Evolutionary conservation across 2,113 vertebrate genomes (phyloP), one percentile per base, ranked within the genome.

Genomic region (Carlito syrichta): DNA sequence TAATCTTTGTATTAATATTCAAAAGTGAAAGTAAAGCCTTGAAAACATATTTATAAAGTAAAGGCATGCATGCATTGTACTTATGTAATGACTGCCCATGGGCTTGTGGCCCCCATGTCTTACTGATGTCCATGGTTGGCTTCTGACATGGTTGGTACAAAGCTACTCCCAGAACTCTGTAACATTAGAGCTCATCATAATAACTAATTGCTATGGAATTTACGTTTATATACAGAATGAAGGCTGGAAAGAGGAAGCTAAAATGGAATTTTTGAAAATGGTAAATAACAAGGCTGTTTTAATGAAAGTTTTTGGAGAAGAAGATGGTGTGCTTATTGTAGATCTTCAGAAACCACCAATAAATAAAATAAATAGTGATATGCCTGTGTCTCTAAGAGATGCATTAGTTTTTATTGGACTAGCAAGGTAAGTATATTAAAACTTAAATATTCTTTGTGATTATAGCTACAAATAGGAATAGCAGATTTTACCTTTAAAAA

Each of bases 401-500:
- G 98, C 99, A 16, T 98, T 99, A 27, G 98, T 99, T 93, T 99
- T 99, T 97, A 98, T 99, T 91, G 99, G 99, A 68, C 97, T 99
- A 83, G 99, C 99, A 98, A 99, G 99, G 99, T 99, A 98, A 11
- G 98, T 97, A 22, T 96, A 50, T 32, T 97, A 81, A 74, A 93
- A 58, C 32, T 86, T 86, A 68, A 91, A 27, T 96, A 48, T 86
- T 94, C 38, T 90, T 95, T 35, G 50, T 83, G 23, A 77, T 91
- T 73, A 77, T 85, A 86, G 27, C 45, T 96, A 25, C 86, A 78
- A 92, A 88, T 87, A 89, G 25, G 16, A 85, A 81, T 45, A 94
- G 25, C n/a, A 97, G 50, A 58, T 82, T 97, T 97, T 94, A 40
- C 45, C 52, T 95, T 96, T 83, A 52, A 82, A 93, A 92, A 87